Evolutionary conservation across 2,888 invertebrate genomes (phyloP).

Genomic region (Allolobophora icterica): DNA sequence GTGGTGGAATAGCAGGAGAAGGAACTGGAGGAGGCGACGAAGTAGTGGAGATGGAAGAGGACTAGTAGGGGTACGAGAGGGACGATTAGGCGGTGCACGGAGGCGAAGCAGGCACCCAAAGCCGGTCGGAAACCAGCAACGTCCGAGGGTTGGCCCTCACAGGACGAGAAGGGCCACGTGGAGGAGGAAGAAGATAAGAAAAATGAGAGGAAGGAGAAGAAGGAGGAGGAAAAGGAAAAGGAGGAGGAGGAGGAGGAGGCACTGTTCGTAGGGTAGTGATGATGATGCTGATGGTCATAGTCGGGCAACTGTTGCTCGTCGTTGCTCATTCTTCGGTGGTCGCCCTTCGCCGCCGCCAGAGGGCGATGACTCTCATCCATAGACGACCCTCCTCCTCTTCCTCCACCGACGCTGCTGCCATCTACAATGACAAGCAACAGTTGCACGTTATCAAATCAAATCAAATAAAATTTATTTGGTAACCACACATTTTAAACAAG

Average conservation of each 20-base stretch:
- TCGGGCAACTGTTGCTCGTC: background rate
- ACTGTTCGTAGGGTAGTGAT: background rate
- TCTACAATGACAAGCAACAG: background rate
- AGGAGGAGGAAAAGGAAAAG: too few relatives aligned
- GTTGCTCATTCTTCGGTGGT: background rate
- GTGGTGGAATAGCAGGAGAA: background rate
- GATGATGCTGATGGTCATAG: slow-evolving; percentile 6
- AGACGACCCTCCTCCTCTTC: background rate
- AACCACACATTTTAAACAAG: too few relatives aligned
- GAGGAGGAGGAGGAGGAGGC: background rate
- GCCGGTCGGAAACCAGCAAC: background rate
- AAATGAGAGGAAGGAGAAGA: too few relatives aligned
- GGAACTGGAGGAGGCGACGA: background rate
- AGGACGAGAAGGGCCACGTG: background rate
- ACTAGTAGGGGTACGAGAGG: background rate
- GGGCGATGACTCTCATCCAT: background rate
- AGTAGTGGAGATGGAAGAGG: background rate
- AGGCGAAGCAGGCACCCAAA: background rate
- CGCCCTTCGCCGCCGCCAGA: background rate
- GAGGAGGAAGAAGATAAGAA: background rate
- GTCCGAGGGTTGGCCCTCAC: background rate
- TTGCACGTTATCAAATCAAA: background rate
- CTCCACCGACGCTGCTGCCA: background rate
- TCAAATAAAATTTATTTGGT: too few relatives aligned
- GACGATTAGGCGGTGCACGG: background rate